These are phyloP conservation scores for Agriopis leucophaearia DNA, from an alignment of 2,888 invertebrate genomes.

Conservation along the genomic window DNA sequence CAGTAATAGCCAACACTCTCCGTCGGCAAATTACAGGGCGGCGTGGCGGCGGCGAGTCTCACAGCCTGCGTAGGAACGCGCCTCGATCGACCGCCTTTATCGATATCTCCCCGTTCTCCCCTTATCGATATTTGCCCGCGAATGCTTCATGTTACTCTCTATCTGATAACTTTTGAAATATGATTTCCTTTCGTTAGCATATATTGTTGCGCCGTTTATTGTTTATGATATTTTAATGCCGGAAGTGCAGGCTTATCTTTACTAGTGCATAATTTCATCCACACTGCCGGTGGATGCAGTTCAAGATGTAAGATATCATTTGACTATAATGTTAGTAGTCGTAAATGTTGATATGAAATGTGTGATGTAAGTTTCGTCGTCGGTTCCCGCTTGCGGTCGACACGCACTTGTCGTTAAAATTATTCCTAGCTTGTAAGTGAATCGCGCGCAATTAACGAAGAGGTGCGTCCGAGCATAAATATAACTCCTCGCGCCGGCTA, in stretches of 20 bases:
- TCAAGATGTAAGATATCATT: constrained; percentile 32
- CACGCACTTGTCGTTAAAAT: constrained; percentile 68
- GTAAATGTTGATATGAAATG: constrained; percentile 28
- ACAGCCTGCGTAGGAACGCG: constrained; percentile 68
- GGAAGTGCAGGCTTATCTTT: constrained; percentile 41
- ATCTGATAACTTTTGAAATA: constrained; percentile 70
- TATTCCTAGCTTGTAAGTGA: constrained; percentile 73
- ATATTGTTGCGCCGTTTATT: constrained; percentile 48
- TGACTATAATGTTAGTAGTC: constrained; percentile 18
- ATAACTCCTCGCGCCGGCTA: constrained; percentile 69
- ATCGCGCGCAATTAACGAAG: constrained; percentile 77
- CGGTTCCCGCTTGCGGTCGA: constrained; percentile 50
- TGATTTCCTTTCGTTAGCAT: constrained; percentile 62
- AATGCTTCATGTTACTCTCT: constrained; percentile 63
- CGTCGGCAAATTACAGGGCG: constrained; percentile 87
- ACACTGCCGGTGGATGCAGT: constrained; percentile 18
- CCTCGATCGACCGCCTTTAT: constrained; percentile 63
- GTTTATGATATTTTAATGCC: constrained; percentile 44
- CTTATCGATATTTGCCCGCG: constrained; percentile 70
- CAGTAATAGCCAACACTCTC: constrained; percentile 86
- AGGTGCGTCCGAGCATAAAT: constrained; percentile 77
- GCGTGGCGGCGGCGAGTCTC: constrained; percentile 75
- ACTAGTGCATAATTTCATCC: constrained; percentile 35
- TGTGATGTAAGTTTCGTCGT: constrained; percentile 12
- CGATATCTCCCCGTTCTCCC: constrained; percentile 66